Evolutionary conservation across 2,888 invertebrate species (phyloP).

Genomic region (Eupithecia insigniata): DNA sequence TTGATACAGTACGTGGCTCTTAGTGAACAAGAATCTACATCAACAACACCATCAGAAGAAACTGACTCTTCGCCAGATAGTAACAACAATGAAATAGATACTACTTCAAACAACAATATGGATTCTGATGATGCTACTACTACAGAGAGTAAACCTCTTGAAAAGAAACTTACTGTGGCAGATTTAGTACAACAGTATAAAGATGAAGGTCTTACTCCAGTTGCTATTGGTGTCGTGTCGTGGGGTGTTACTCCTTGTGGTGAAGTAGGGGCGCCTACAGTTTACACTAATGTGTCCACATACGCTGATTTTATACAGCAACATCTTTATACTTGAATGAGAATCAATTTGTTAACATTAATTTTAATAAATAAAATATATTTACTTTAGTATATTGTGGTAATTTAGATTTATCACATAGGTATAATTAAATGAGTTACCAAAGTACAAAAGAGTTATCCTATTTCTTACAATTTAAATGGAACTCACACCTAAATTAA

Average conservation of each 20-base stretch:
- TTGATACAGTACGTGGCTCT: slow-evolving; percentile 61
- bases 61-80: slow-evolving; percentile 8
- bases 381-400: background rate
- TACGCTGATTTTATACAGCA: slow-evolving; percentile 77
- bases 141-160: slow-evolving; percentile 12
- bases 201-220: slow-evolving; percentile 50
- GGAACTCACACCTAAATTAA: background rate
- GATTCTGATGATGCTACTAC: background rate
- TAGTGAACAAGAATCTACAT: slow-evolving; percentile 40
- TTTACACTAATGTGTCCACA: slow-evolving; percentile 79
- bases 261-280: slow-evolving; percentile 77
- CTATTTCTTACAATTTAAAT: background rate
- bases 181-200: slow-evolving; percentile 35
- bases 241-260: slow-evolving; percentile 84
- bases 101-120: background rate
- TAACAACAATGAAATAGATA: slow-evolving; percentile 8
- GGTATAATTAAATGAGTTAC: background rate
- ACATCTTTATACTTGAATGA: slow-evolving; percentile 49
- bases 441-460: background rate
- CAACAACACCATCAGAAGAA: slow-evolving; percentile 16
- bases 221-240: slow-evolving; percentile 82
- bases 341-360: background rate
- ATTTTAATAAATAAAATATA: slow-evolving; percentile 16
- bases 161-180: slow-evolving; percentile 16
- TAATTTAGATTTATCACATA: background rate